Percentiles rank a stretch among this genome's conserved stretches.
phyloP scores from a whole-genome alignment of 2,888 invertebrate genomes.

The Clunio marinus region DNA sequence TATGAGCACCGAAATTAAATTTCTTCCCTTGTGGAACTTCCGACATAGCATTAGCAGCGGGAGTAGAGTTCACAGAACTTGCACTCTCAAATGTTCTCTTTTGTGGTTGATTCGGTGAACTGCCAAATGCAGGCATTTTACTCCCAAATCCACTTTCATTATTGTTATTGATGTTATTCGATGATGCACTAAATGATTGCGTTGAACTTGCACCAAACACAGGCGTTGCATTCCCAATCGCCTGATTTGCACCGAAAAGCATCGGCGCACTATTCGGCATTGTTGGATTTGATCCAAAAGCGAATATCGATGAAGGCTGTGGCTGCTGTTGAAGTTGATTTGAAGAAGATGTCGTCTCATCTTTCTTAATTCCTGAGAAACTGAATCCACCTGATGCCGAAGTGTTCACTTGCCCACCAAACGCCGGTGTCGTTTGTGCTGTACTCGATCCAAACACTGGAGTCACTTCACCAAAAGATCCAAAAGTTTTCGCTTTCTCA shows the following conservation, averaged over 20 bases:
- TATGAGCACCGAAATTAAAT: constrained; percentile 23
- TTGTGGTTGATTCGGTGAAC: constrained; percentile 17
- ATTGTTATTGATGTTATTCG: constrained; percentile 27
- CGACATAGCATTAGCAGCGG: neutral
- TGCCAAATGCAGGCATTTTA: constrained; percentile 40
- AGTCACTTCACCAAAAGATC: constrained; percentile 31
- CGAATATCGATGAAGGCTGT: constrained; percentile 33
- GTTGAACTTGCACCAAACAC: constrained; percentile 41
- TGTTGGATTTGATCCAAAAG: constrained; percentile 39
- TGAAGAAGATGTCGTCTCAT: constrained; percentile 31
- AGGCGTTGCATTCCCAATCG: constrained; percentile 40
- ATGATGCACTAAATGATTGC: constrained; percentile 40
- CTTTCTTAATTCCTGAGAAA: neutral
- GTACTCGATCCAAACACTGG: neutral
- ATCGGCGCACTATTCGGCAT: constrained; percentile 35
- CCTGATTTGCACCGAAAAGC: constrained; percentile 36
- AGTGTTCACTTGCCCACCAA: neutral
- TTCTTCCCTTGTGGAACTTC: neutral
- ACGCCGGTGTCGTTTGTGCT: neutral
- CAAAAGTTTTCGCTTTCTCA: constrained; percentile 41
- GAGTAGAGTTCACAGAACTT: too few relatives aligned
- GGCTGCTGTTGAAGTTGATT: too few relatives aligned
- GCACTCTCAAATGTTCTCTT: constrained; percentile 13
- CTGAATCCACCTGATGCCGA: neutral
- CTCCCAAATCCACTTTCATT: constrained; percentile 33